Percentiles rank a stretch among this genome's conserved stretches.
phyloP scores from a whole-genome alignment of 2,113 vertebrate genomes.

The Cololabis saira region DNA sequence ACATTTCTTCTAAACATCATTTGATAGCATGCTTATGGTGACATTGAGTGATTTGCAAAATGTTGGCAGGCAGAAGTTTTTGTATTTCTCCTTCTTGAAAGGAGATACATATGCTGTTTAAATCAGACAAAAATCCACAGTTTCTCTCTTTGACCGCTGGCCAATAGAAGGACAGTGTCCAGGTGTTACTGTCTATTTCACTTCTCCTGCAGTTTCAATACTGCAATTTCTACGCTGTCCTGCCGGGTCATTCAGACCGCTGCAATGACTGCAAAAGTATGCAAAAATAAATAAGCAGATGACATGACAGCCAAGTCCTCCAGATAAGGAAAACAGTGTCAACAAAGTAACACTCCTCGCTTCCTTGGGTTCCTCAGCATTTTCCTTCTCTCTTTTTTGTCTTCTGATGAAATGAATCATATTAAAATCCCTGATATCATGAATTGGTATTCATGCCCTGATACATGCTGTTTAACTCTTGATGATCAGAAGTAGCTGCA shows the following conservation, averaged over 20 bases:
- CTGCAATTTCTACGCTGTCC: not conserved
- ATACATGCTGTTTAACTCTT: no score
- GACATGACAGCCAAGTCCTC: not conserved
- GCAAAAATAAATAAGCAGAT: not conserved
- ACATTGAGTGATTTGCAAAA: not conserved
- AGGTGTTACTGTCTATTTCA: not conserved
- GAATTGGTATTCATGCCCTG: no score
- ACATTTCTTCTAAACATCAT: no score
- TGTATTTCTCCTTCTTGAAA: not conserved
- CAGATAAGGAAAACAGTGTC: not conserved
- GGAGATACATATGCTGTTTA: no score
- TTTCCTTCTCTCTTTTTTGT: no score
- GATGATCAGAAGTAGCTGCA: no score
- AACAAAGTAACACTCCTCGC: not conserved
- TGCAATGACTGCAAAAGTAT: not conserved
- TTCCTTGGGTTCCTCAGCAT: no score
- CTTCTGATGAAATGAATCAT: no score
- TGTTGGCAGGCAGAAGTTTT: not conserved
- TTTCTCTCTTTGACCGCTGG: no score
- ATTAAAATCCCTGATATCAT: no score
- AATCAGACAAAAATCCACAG: no score
- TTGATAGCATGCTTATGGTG: not conserved
- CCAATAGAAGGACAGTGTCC: not conserved
- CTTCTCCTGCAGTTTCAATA: not conserved
- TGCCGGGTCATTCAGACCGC: not conserved